Conservation (phyloP, 2,888 invertebrate genomes). For the Agrypnus murinus region DNA sequence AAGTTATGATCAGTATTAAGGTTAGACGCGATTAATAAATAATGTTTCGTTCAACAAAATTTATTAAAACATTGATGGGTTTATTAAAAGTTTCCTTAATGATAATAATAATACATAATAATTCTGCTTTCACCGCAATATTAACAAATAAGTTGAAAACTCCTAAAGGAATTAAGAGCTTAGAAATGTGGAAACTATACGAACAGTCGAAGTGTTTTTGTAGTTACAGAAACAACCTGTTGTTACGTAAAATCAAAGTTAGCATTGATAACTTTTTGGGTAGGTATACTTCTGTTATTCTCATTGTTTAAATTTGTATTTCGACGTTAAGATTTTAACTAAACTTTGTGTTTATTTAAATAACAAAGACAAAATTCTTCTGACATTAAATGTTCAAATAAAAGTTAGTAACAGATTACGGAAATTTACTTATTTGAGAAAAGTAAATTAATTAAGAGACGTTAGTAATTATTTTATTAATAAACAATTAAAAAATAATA, state of each 20-base stretch:
- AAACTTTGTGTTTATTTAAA: too few species aligned
- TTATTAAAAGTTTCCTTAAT: not conserved
- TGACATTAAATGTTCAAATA: too few species aligned
- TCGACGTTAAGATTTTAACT: too few species aligned
- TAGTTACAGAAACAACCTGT: not conserved
- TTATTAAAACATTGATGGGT: not conserved
- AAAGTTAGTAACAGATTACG: too few species aligned
- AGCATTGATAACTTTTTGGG: conserved; percentile 4
- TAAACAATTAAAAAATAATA: too few species aligned
- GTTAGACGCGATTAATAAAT: not conserved
- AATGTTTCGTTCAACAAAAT: not conserved
- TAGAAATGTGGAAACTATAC: not conserved
- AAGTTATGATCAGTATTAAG: not conserved
- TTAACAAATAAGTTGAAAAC: not conserved
- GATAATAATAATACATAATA: too few species aligned
- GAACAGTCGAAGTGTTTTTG: conserved; percentile 9
- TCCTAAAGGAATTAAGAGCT: not conserved
- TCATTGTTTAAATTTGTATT: not conserved
- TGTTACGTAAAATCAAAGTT: not conserved
- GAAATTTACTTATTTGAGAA: too few species aligned
- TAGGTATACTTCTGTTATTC: not conserved
- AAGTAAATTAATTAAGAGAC: too few species aligned
- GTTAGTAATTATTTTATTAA: too few species aligned
- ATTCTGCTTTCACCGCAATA: not conserved
- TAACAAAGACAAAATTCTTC: too few species aligned